Evolutionary conservation across 2,113 vertebrate genomes (phyloP), one percentile per base, ranked within the genome.

Genomic region (Salvelinus namaycush): DNA sequence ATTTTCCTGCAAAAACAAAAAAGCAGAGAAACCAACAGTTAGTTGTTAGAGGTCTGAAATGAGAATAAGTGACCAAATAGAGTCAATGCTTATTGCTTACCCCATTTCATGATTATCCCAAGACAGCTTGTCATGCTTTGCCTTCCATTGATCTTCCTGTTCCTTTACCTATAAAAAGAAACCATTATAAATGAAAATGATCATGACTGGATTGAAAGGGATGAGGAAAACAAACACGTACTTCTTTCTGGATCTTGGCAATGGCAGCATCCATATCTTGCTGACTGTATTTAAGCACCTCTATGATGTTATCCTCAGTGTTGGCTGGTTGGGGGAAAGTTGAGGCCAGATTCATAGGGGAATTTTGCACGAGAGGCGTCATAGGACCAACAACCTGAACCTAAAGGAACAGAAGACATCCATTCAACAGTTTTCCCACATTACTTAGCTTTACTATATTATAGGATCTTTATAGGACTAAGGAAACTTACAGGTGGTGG

Each of bases 221-320:
- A 51, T 16, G n/a, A 64, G 22, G 18, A 59, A 39, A 39, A 48
- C 11, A n/a, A 13, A 13, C 5, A 60, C 75, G 0, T 75, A 94
- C 93, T 84, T 94, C 89, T 54, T 73, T 87, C 24, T 87, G 87
- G 13, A 93, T 90, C 65, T 57, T 84, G n/a, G 93, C 93, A 3
- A 97, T 90, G 76, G 93, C 94, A 0, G 85, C 86, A 20, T 99
- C 96, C 94, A 97, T 91, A 87, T 99, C 98, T 79, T 93, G 95
- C 82, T 98, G 96, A 73, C 95, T 97, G 31, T 98, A 98, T 79
- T 93, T 95, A 9, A 97, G 86, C 24, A 98, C 84, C 3, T 98
- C 97, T 67, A 97, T 94, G 14, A 98, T 97, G 18, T 94, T 87
- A 1, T 89, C 94, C 70, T 95, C 94, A 1, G 76, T 72, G 70